Evolutionary conservation across 2,797 vertebrate genomes (phyloP).

Genomic region (Crypturellus tataupa): DNA sequence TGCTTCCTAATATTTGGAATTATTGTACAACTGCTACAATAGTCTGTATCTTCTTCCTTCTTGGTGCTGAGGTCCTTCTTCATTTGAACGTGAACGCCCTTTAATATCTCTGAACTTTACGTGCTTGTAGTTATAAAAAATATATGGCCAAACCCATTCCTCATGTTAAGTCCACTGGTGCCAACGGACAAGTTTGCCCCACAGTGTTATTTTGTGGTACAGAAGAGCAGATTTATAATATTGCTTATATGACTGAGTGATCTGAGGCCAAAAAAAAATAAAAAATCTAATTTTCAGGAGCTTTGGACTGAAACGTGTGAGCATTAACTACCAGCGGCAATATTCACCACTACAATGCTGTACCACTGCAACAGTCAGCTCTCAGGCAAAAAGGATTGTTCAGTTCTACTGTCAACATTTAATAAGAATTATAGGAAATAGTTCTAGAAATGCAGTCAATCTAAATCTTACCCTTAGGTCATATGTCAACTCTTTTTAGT

Average conservation of each 20-base stretch:
- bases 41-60: neutral
- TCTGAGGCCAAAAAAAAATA: conserved; percentile 17
- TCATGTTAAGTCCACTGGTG: conserved; percentile 24
- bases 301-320: conserved; percentile 42
- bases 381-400: conserved; percentile 16
- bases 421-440: neutral
- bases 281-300: conserved; percentile 62
- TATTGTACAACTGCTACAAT: neutral
- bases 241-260: conserved; percentile 46
- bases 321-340: conserved; percentile 20
- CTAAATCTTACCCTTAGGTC: neutral
- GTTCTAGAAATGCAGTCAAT: neutral
- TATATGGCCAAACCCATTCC: conserved; percentile 21
- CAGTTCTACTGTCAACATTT: neutral
- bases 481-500: neutral
- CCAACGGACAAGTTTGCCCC: conserved; percentile 48
- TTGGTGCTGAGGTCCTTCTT: neutral
- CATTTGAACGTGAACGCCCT: conserved; percentile 6
- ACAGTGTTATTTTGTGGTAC: conserved; percentile 30
- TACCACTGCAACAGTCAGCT: conserved; percentile 9
- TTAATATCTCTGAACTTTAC: conserved; percentile 49
- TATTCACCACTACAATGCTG: neutral
- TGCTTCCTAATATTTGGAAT: neutral
- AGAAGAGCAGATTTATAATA: conserved; percentile 43
- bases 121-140: conserved; percentile 13